These are phyloP conservation scores for Drosophila ogumai DNA, from an alignment of 1,140 invertebrate genomes.

Conservation along the genomic window DNA sequence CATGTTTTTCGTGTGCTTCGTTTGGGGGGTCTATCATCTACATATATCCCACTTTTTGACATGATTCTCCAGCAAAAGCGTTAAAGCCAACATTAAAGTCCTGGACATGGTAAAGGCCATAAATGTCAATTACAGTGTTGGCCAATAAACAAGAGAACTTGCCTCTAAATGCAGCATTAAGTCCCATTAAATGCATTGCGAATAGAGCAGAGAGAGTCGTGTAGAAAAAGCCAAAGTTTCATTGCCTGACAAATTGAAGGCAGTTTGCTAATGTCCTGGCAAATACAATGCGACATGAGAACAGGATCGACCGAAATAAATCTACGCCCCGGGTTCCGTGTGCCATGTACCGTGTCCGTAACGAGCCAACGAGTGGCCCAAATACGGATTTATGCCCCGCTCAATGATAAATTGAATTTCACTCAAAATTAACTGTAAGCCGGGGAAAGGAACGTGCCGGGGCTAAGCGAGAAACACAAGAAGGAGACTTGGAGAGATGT, in stretches of 20 bases:
- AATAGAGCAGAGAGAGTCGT: constrained; percentile 23
- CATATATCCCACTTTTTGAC: constrained; percentile 10
- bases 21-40: constrained; percentile 21
- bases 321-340: constrained; percentile 38
- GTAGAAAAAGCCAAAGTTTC: constrained; percentile 21
- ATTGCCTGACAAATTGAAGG: constrained; percentile 63
- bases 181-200: constrained; percentile 68
- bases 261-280: constrained; percentile 59
- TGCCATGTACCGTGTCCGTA: constrained; percentile 39
- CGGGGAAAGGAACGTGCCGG: constrained; percentile 63
- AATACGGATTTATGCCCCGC: constrained; percentile 74
- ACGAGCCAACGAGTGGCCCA: constrained; percentile 60
- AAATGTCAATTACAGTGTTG: constrained; percentile 71
- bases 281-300: constrained; percentile 55
- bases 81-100: constrained; percentile 60
- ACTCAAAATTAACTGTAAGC: constrained; percentile 80
- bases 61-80: constrained; percentile 14
- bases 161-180: constrained; percentile 42
- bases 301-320: constrained; percentile 61
- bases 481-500: constrained; percentile 29
- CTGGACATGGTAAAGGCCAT: constrained; percentile 37
- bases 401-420: constrained; percentile 82
- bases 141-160: constrained; percentile 45
- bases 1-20: constrained; percentile 19
- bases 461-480: constrained; percentile 10